Conservation (phyloP, 2,113 vertebrate species). For the Hippoglossus stenolepis region DNA sequence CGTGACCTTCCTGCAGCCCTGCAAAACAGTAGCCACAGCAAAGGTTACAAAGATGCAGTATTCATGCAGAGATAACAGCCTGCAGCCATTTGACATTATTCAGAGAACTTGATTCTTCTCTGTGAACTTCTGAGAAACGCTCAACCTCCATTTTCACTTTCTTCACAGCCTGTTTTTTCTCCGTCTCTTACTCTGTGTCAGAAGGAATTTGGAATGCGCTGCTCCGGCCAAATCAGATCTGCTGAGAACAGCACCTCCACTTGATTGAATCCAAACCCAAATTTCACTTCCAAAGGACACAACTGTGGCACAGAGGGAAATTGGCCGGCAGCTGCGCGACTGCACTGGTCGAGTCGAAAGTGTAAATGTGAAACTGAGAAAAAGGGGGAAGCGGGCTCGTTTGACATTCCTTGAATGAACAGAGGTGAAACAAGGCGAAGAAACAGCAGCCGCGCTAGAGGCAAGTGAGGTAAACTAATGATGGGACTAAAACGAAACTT, state of each 20-base stretch:
- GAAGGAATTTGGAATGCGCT: slow-evolving; percentile 43
- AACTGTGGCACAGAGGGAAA: slow-evolving; percentile 30
- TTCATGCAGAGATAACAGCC: slow-evolving; percentile 49
- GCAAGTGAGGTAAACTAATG: too few relatives aligned
- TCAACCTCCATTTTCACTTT: slow-evolving; percentile 31
- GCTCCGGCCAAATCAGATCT: slow-evolving; percentile 58
- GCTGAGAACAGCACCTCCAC: slow-evolving; percentile 52
- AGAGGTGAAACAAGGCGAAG: not conserved
- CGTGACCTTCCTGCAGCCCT: slow-evolving; percentile 25
- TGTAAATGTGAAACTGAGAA: not conserved
- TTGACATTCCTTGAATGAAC: slow-evolving; percentile 10
- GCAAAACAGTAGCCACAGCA: slow-evolving; percentile 27
- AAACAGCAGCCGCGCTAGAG: too few relatives aligned
- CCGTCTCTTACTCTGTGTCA: slow-evolving; percentile 25
- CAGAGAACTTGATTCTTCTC: slow-evolving; percentile 24
- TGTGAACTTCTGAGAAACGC: slow-evolving; percentile 8
- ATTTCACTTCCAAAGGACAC: slow-evolving; percentile 46
- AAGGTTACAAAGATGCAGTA: slow-evolving; percentile 49
- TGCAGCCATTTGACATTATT: slow-evolving; percentile 42
- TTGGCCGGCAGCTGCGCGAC: not conserved
- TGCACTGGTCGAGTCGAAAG: not conserved
- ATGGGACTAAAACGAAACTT: not conserved
- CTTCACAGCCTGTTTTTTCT: not conserved
- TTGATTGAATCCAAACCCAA: slow-evolving; percentile 50
- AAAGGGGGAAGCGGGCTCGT: not conserved